Conservation (phyloP, 2,797 vertebrate species). For the Danionella dracula region DNA sequence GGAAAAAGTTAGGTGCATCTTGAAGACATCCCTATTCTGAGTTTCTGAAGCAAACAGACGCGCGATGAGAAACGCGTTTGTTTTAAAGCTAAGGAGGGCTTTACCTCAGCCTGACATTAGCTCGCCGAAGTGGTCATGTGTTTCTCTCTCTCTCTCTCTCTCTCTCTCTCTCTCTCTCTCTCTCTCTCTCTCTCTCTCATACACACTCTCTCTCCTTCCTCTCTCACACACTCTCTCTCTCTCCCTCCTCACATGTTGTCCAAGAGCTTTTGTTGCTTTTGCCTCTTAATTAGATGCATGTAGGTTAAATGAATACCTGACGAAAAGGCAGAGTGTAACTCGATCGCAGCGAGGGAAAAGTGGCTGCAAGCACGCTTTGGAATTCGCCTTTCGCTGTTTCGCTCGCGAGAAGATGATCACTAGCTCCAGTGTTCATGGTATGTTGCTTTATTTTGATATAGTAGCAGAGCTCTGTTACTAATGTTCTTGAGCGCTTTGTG, state of each 20-base stretch:
- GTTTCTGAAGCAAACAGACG: conserved; percentile 73
- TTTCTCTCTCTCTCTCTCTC: conserved; percentile 25
- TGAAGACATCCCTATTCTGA: no score
- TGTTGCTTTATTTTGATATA: conserved; percentile 77
- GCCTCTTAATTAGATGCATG: conserved; percentile 84
- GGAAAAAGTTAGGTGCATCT: conserved; percentile 68
- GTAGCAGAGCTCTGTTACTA: conserved; percentile 18
- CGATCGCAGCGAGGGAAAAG: conserved; percentile 90
- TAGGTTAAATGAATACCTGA: conserved; percentile 90
- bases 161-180: conserved; percentile 21
- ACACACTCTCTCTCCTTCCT: no score
- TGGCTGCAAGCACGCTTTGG: conserved; percentile 96
- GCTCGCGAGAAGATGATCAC: conserved; percentile 96
- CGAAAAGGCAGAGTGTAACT: conserved; percentile 91
- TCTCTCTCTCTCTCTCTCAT: conserved; percentile 55
- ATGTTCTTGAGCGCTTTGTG: conserved; percentile 29
- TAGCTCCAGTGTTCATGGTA: conserved; percentile 99
- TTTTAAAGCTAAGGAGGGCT: conserved; percentile 78
- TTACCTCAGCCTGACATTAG: conserved; percentile 83
- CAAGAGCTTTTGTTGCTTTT: conserved; percentile 76
- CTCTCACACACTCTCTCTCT: background rate
- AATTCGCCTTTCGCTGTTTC: conserved; percentile 89
- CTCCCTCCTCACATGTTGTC: conserved; percentile 75
- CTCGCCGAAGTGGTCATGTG: conserved; percentile 83
- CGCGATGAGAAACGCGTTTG: conserved; percentile 78